Conservation (phyloP, 2,797 vertebrate genomes). For the Anolis apletophallus region DNA sequence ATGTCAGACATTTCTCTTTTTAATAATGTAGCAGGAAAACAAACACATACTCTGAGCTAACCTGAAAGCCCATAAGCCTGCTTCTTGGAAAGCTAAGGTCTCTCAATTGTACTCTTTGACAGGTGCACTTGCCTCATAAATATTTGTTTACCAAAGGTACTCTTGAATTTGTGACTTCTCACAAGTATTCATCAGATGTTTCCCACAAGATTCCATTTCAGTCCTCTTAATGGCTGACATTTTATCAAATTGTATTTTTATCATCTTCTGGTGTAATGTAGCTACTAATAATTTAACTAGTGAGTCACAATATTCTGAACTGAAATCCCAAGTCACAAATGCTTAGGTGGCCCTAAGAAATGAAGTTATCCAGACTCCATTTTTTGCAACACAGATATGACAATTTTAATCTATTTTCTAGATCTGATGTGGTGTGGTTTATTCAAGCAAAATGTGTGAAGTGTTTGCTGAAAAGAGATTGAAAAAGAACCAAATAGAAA, state of each 20-base stretch:
- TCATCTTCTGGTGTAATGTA: not conserved
- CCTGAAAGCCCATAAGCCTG: conserved; percentile 30
- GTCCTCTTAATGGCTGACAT: conserved; percentile 37
- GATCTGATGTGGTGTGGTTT: not conserved
- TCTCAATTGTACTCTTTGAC: conserved; percentile 43
- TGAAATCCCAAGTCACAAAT: not conserved
- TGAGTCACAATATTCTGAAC: not conserved
- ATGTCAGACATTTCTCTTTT: conserved; percentile 52
- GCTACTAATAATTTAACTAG: not conserved
- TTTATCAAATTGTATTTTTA: conserved; percentile 8
- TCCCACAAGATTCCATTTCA: conserved; percentile 35
- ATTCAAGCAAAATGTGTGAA: not conserved
- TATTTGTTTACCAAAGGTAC: conserved; percentile 66
- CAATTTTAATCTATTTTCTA: not conserved
- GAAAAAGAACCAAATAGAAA: not conserved
- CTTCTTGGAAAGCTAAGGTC: conserved; percentile 27
- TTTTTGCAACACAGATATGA: not conserved
- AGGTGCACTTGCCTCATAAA: conserved; percentile 51
- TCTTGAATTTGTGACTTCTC: conserved; percentile 45
- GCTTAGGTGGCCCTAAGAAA: not conserved
- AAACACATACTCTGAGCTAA: conserved; percentile 36
- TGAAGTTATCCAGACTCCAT: not conserved
- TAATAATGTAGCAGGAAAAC: conserved; percentile 51
- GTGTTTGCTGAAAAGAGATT: not conserved
- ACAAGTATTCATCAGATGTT: conserved; percentile 50